A percentile compares a stretch with the other conserved stretches of the same genome.
These are phyloP conservation scores for Melitaea cinxia DNA, from an alignment of 1,140 invertebrate genomes.

Conservation along the genomic window DNA sequence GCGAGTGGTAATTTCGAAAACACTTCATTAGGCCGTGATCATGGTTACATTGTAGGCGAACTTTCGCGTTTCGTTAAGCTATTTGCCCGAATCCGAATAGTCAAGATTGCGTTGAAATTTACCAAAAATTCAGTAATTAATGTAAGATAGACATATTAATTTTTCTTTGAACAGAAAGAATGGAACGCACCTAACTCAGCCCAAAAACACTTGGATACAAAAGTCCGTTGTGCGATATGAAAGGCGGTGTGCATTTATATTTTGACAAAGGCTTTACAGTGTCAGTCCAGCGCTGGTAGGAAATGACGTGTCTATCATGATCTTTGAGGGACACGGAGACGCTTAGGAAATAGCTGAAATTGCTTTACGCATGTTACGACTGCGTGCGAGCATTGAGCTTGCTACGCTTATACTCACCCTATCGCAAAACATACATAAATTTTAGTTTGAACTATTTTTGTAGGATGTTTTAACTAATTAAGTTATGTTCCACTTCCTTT, in stretches of 20 bases:
- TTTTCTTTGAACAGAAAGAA: neutral
- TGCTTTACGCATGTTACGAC: neutral
- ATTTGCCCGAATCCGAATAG: neutral
- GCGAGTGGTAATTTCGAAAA: conserved; percentile 48
- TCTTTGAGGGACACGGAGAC: conserved; percentile 27
- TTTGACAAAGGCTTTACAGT: conserved; percentile 37
- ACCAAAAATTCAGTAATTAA: neutral
- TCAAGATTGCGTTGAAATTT: neutral
- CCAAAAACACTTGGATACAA: neutral
- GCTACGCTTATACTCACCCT: too few relatives aligned
- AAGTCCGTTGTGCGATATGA: conserved; percentile 12
- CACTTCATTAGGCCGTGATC: conserved; percentile 41
- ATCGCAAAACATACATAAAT: too few relatives aligned
- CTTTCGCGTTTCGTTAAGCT: neutral
- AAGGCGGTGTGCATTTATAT: conserved; percentile 38
- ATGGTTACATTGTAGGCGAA: conserved; percentile 22
- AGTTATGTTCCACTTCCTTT: too few relatives aligned
- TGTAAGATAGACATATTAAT: too few relatives aligned
- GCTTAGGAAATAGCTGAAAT: conserved; percentile 24
- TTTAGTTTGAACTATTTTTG: too few relatives aligned
- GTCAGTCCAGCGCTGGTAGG: conserved; percentile 32
- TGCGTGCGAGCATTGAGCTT: neutral
- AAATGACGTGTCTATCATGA: conserved; percentile 54
- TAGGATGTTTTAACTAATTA: too few relatives aligned
- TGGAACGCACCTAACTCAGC: neutral